Evolutionary conservation across 2,113 vertebrate genomes (phyloP).

Genomic region (Notechis scutatus): DNA sequence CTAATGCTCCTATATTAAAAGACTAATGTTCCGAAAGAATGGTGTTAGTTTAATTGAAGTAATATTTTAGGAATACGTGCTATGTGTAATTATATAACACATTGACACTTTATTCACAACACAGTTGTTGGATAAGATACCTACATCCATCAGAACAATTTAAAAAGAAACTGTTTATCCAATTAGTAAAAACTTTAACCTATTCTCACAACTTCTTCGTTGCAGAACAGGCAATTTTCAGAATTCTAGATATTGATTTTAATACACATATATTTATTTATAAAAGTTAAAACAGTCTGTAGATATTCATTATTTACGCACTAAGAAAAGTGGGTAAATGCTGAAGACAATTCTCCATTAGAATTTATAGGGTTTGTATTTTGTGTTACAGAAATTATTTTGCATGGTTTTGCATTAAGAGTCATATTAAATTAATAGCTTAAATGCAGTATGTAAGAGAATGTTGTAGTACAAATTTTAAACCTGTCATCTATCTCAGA

Average conservation of each 20-base stretch:
- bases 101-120: neutral
- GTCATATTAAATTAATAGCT: neutral
- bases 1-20: neutral
- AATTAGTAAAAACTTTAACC: neutral
- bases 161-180: neutral
- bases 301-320: neutral
- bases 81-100: neutral
- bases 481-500: neutral
- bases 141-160: neutral
- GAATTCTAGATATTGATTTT: neutral
- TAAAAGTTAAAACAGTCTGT: neutral
- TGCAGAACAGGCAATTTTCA: neutral
- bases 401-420: neutral
- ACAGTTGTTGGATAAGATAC: neutral
- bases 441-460: neutral
- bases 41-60: neutral
- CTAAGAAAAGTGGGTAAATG: neutral
- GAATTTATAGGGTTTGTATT: neutral
- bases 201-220: neutral
- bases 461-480: neutral
- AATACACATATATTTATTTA: neutral
- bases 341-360: neutral
- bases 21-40: neutral
- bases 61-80: neutral
- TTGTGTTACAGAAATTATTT: neutral